phyloP scores from a whole-genome alignment of 2,797 vertebrate genomes.

The Lycodopsis pacificus region DNA sequence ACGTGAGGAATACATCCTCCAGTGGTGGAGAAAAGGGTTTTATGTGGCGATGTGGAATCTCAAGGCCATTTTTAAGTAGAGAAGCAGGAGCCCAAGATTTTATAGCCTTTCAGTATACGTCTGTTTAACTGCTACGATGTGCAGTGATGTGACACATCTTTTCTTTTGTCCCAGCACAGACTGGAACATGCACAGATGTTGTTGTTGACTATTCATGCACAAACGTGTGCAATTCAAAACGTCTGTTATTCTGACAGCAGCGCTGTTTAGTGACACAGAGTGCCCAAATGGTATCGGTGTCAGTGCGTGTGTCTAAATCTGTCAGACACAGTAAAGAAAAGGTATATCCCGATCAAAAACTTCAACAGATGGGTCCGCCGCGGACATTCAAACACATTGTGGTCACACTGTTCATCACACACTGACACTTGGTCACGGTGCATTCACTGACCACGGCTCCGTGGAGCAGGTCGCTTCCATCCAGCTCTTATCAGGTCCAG shows the following conservation, averaged over 20 bases:
- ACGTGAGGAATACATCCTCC: constrained; percentile 17
- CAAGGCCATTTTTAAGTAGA: constrained; percentile 33
- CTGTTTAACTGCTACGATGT: background rate
- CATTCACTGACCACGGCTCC: constrained; percentile 34
- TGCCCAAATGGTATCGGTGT: background rate
- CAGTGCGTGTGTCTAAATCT: constrained; percentile 9
- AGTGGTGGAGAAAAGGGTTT: constrained; percentile 36
- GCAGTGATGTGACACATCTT: background rate
- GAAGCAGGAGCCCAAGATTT: background rate
- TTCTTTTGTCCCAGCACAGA: background rate
- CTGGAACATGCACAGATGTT: background rate
- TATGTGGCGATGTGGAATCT: constrained; percentile 28
- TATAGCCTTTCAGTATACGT: background rate
- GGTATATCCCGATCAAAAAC: constrained; percentile 10
- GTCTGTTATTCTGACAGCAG: background rate
- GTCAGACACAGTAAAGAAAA: constrained; percentile 15
- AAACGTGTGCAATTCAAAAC: constrained; percentile 5
- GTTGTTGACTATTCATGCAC: background rate
- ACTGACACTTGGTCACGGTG: constrained; percentile 52
- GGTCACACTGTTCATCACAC: constrained; percentile 49
- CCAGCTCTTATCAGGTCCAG: constrained; percentile 42
- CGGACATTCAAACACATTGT: constrained; percentile 4
- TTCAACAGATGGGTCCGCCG: constrained; percentile 17
- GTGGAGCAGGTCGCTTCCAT: constrained; percentile 24
- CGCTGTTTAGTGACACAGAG: constrained; percentile 2